These are phyloP conservation scores for Philhelius pedissequus DNA, from an alignment of 2,888 invertebrate species.

Conservation along the genomic window DNA sequence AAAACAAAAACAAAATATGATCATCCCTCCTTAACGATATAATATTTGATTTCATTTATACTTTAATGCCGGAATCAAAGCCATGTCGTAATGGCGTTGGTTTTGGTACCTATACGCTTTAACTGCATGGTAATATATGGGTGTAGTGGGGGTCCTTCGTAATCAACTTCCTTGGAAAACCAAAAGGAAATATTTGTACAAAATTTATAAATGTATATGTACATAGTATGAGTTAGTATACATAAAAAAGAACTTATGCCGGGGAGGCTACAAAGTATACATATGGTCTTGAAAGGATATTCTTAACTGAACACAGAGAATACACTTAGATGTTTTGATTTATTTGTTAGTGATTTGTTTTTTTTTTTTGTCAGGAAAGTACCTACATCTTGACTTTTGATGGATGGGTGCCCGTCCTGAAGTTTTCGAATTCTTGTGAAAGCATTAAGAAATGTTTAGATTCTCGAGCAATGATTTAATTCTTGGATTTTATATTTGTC, in stretches of 20 bases:
- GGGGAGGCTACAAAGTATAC: not conserved
- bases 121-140: not conserved
- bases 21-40: slow-evolving; percentile 44
- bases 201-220: not conserved
- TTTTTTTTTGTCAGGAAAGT: not conserved
- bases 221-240: not conserved
- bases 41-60: slow-evolving; percentile 54
- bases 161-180: not conserved
- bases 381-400: not conserved
- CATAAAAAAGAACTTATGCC: not conserved
- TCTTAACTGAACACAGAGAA: not conserved
- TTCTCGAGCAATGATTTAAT: slow-evolving; percentile 43
- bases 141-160: not conserved
- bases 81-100: not conserved
- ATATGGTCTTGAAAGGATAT: not conserved
- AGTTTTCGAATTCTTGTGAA: not conserved
- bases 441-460: slow-evolving; percentile 29
- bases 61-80: not conserved
- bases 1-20: slow-evolving; percentile 8
- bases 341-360: not conserved
- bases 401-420: not conserved
- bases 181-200: not conserved
- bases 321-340: not conserved
- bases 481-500: not conserved
- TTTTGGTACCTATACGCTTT: not conserved